Base-by-base conservation (phyloP, 1,140 invertebrate species). In the Saccostrea glomerata region DNA sequence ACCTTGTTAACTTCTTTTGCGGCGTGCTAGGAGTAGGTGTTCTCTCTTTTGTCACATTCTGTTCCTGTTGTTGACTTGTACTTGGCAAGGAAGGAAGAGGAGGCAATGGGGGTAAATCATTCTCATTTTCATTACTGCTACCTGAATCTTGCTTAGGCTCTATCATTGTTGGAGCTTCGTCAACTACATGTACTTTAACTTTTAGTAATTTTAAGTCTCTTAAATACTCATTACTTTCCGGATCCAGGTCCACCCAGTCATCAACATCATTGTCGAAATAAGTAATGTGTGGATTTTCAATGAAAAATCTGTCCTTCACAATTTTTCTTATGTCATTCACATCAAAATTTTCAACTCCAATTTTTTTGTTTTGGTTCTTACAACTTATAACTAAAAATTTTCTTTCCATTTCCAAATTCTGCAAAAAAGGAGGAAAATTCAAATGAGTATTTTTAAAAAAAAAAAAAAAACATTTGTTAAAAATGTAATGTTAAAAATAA, bases 391-490 rank as follows among this genome's bases (percentile, higher is more conserved):
- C 23, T 23, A 86, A 86, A 66, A 86, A 86, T 70, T 36, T 86
- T 86, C 60, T 86, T 86, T 86, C 84, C 58, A 86, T 60, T 60
- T 70, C 23, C 23, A 86, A 63, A 63, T 66, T 86, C 84, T 86
- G 60, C 60, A 70, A 66, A 25, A 86, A 86, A 86, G 25, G 63
- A 40, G 60, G 63, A 58, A 58, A 15, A 58, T 58, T 47, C 40
- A 47, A 47, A 47, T 47, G 40, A 47, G 2, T 47, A 47, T 47
- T 47, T 47, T 47, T 47, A n/a, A n/a, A n/a, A n/a, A n/a, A n/a
- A n/a, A n/a, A n/a, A n/a, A n/a, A n/a, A n/a, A n/a, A n/a, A n/a
- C n/a, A n/a, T n/a, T n/a, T n/a, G n/a, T 47, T 47, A 3, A 3
- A 47, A 47, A 47, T 47, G 40, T 47, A 47, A 58, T 58, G 56